phyloP scores from a whole-genome alignment of 1,140 invertebrate genomes.

The Anoplolepis gracilipes region DNA sequence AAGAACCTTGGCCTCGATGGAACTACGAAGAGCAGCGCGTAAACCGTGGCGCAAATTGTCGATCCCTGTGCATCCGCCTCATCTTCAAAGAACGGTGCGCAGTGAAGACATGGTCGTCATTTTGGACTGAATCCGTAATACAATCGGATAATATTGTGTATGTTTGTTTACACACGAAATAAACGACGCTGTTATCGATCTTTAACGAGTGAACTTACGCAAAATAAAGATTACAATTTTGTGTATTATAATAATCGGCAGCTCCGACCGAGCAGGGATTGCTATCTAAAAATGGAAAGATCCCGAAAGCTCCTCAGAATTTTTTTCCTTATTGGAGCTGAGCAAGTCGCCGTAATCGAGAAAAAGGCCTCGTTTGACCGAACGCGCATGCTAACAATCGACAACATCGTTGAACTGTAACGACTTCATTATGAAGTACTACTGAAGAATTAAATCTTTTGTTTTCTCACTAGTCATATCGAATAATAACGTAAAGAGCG shows the following conservation, averaged over 20 bases:
- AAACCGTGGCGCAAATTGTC: constrained; percentile 94
- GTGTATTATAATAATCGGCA: constrained; percentile 65
- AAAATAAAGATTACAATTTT: constrained; percentile 62
- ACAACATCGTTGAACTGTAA: constrained; percentile 53
- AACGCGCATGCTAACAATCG: constrained; percentile 56
- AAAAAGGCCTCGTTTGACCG: constrained; percentile 62
- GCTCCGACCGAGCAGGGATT: constrained; percentile 32
- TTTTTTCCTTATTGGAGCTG: constrained; percentile 34
- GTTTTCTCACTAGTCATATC: too few relatives aligned
- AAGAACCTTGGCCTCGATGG: constrained; percentile 91
- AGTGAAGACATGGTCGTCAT: constrained; percentile 89
- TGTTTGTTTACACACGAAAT: constrained; percentile 41
- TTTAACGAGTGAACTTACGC: constrained; percentile 60
- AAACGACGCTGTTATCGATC: constrained; percentile 65
- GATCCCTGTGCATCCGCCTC: constrained; percentile 82
- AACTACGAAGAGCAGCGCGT: constrained; percentile 94
- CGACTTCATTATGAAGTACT: constrained; percentile 51
- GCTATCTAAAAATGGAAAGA: background rate
- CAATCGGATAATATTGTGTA: constrained; percentile 61
- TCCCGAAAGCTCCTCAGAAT: constrained; percentile 34
- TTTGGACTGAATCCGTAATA: constrained; percentile 87
- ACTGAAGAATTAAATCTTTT: constrained; percentile 55
- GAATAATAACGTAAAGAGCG: too few relatives aligned
- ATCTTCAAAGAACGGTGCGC: constrained; percentile 78
- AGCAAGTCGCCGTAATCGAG: constrained; percentile 61